Conservation (phyloP, 2,888 invertebrate species). For the Luffia ferchaultella region DNA sequence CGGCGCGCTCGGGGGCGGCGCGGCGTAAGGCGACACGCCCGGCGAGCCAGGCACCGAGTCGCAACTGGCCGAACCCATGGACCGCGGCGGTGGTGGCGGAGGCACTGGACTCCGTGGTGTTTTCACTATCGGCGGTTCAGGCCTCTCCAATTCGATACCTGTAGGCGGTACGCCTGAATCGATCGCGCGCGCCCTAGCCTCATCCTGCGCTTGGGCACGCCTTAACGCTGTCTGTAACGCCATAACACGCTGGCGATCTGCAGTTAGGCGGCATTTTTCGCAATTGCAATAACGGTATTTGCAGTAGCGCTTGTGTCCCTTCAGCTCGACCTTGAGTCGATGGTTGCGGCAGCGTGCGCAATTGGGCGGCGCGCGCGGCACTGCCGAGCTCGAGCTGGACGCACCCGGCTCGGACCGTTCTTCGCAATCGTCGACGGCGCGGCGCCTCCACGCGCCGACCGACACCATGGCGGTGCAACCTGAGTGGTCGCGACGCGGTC, state of each 20-base stretch:
- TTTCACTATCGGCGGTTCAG: constrained; percentile 52
- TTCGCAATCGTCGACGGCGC: constrained; percentile 54
- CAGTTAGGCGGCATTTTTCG: constrained; percentile 86
- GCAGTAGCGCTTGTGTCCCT: constrained; percentile 94
- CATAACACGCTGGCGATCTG: constrained; percentile 89
- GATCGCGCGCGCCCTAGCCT: constrained; percentile 64
- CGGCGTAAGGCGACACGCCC: constrained; percentile 26
- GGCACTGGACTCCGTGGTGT: constrained; percentile 42
- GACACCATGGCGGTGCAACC: constrained; percentile 45
- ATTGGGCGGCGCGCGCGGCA: constrained; percentile 86
- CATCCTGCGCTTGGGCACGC: constrained; percentile 87
- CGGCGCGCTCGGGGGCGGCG: constrained; percentile 68
- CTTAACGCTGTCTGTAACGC: constrained; percentile 85
- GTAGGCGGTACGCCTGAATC: constrained; percentile 43
- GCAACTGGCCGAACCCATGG: constrained; percentile 45
- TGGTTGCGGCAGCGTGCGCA: constrained; percentile 94
- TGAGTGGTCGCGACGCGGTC: constrained; percentile 68
- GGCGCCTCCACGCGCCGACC: constrained; percentile 56
- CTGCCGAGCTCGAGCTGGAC: constrained; percentile 62
- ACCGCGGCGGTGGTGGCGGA: constrained; percentile 36
- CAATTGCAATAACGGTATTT: constrained; percentile 85
- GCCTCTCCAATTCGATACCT: constrained; percentile 51
- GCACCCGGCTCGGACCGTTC: constrained; percentile 56
- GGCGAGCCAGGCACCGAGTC: constrained; percentile 53
- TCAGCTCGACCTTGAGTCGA: constrained; percentile 84